Evolutionary conservation across 2,113 vertebrate species (phyloP).

Genomic region (Syngnathus typhle): DNA sequence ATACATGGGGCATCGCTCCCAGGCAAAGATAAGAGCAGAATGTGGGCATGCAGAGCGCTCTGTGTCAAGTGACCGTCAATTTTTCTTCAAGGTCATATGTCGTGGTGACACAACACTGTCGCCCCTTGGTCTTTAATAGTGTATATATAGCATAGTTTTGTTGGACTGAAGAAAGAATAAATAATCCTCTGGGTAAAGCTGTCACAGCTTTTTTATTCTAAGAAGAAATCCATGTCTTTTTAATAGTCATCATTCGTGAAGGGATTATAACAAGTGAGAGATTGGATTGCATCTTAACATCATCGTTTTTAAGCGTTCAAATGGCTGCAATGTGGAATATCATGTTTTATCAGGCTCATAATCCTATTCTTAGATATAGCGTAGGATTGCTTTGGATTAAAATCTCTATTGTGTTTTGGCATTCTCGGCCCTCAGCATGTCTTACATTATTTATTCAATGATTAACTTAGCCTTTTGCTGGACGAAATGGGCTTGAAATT

Average conservation of each 20-base stretch:
- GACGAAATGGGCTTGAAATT: not conserved
- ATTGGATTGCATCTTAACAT: not conserved
- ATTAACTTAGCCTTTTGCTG: not conserved
- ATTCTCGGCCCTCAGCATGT: not conserved
- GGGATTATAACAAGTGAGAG: not conserved
- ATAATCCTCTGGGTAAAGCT: slow-evolving; percentile 20
- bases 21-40: slow-evolving; percentile 10
- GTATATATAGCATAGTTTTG: not conserved
- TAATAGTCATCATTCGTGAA: not conserved
- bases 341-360: not conserved
- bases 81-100: slow-evolving; percentile 56
- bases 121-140: slow-evolving; percentile 4
- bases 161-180: not conserved
- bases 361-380: not conserved
- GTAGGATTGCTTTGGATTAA: not conserved
- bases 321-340: not conserved
- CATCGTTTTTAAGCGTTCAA: not conserved
- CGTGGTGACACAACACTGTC: slow-evolving; percentile 19
- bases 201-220: slow-evolving; percentile 13
- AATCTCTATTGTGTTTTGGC: not conserved
- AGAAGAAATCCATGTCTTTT: not conserved
- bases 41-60: slow-evolving; percentile 21
- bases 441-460: not conserved
- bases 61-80: slow-evolving; percentile 29
- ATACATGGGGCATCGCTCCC: slow-evolving; percentile 40